A percentile compares a stretch with the other conserved stretches of the same genome.
Conservation (phyloP, 2,797 vertebrate genomes). For the Sphenopsis melanotis region DNA sequence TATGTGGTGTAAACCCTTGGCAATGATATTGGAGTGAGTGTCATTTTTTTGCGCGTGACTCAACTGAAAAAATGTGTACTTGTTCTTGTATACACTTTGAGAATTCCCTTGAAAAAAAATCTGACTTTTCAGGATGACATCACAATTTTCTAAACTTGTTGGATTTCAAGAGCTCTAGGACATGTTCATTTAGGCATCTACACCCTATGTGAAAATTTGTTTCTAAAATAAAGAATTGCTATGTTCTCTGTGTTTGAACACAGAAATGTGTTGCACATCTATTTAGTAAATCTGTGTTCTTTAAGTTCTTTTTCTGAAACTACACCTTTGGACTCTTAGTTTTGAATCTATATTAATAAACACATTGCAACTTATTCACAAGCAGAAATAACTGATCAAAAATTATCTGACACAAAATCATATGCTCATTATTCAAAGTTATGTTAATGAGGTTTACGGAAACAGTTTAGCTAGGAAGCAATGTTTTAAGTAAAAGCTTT, state of each 20-base stretch:
- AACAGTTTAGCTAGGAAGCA: not conserved
- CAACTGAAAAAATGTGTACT: not conserved
- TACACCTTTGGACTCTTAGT: not conserved
- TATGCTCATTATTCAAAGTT: not conserved
- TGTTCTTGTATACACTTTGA: not conserved
- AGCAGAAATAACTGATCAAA: not conserved
- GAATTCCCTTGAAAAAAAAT: not conserved
- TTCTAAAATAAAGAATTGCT: not conserved
- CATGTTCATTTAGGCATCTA: not conserved
- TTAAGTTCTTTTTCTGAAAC: not conserved
- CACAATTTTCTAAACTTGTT: not conserved
- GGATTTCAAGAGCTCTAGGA: not conserved
- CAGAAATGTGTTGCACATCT: not conserved
- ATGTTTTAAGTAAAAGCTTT: not conserved
- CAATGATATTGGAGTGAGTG: not conserved
- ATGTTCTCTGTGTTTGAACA: not conserved
- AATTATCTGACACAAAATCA: not conserved
- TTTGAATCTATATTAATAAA: not conserved
- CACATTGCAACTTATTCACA: not conserved
- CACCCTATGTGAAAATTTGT: not conserved
- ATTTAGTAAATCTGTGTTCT: not conserved
- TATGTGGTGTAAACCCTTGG: not conserved
- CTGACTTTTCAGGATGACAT: not conserved
- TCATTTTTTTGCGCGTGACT: not conserved
- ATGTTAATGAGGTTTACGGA: not conserved